phyloP scores from a whole-genome alignment of 92 coral and sea anemone species.

The Heteractis magnifica region DNA sequence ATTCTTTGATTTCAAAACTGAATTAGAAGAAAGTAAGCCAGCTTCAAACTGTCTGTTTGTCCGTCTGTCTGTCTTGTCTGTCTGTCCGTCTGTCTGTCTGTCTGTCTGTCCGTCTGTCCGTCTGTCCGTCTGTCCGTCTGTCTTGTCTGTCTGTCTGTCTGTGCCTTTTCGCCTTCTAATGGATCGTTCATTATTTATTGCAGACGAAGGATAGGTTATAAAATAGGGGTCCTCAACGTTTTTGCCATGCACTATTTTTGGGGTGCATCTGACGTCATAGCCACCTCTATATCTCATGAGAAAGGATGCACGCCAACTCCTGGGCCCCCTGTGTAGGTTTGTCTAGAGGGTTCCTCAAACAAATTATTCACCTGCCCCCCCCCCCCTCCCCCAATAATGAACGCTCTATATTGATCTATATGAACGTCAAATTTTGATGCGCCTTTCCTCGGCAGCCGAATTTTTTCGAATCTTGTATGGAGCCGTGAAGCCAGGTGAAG shows the following conservation, averaged over 20 bases:
- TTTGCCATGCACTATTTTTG: no score
- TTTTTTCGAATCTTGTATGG: conserved; percentile 74
- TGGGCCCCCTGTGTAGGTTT: background rate
- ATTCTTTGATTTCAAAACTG: conserved; percentile 50
- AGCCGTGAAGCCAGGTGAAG: conserved; percentile 51
- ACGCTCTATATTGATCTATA: no score
- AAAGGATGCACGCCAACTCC: background rate
- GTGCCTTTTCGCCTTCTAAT: background rate
- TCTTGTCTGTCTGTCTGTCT: background rate
- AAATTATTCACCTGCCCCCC: no score
- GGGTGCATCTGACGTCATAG: no score
- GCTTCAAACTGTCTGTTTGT: background rate
- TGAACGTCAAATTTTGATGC: background rate
- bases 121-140: background rate
- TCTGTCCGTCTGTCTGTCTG: background rate
- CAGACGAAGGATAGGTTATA: no score
- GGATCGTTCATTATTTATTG: no score
- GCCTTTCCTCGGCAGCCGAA: conserved; percentile 40
- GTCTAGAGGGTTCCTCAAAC: background rate
- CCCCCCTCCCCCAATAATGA: no score
- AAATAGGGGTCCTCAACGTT: no score
- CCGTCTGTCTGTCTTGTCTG: background rate
- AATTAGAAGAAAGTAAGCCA: conserved; percentile 60
- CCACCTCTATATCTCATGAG: background rate
- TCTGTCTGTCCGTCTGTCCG: background rate